Base-by-base conservation (phyloP, 2,113 vertebrate genomes). In the Chunga burmeisteri region DNA sequence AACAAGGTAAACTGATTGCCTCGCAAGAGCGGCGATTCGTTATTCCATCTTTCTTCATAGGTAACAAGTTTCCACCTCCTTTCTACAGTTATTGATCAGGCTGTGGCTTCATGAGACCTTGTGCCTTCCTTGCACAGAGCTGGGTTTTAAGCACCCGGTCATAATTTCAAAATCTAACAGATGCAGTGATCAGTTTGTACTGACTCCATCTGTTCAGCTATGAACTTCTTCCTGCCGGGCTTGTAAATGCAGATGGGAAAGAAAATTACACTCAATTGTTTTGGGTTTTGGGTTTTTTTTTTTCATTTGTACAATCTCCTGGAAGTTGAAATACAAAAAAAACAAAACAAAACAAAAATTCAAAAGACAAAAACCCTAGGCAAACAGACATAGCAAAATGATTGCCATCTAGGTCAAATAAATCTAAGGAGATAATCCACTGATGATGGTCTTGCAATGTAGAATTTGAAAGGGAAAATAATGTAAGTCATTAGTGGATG, bases 161-260 rank as follows among this genome's bases (percentile, higher is more conserved):
- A 82, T 58, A 27, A 88, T 63, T 77, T 81, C 80, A 89, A 73
- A 92, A 81, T 25, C 63, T 65, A 87, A 70, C 81, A 89, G 70
- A 91, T 46, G 44, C 0, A 59, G 66, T 26, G 46, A 89, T 55
- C 82, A 78, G 47, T 49, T 91, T 73, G 38, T 52, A 85, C 58
- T 32, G 55, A 59, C 66, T 83, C 91, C 94, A 94, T 93, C 92
- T 95, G 92, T 74, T 96, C 91, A 65, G 42, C 63, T 56, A 25
- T 29, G 59, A 89, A 79, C 49, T 81, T 81, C 62, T 86, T 82
- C 88, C 85, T 87, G 36, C 36, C 6, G 21, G 65, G 73, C 55
- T 10, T 71, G 34, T 61, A 92, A 90, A 86, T 71, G 81, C 56
- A 93, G 68, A 94, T 56, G 30, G 52, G 26, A 50, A 83, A 86